Evolutionary conservation across 2,113 vertebrate species (phyloP), one percentile per base, ranked within the genome.

Genomic region (Rattus rattus): DNA sequence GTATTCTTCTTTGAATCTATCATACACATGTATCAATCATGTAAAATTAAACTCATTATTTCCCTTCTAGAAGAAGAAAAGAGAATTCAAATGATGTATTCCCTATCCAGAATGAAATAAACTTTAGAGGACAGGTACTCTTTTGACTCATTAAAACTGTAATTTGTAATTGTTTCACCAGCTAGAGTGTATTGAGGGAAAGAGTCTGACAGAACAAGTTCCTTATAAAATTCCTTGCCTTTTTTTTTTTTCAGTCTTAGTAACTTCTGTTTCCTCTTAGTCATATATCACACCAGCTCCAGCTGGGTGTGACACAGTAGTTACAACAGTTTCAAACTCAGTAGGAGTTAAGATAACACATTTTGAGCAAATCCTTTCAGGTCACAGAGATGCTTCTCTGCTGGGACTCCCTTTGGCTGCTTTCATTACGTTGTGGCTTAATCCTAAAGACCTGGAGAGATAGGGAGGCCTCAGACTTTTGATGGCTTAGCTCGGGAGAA

Each of bases 41-140:
- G 7, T 85, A 93, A 96, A 97, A 95, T 90, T 93, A 79, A 93
- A 87, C 67, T 91, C 63, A 85, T 95, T 96, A 83, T 80, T 97
- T 95, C 5, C 76, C 54, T 94, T 92, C 43, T 90, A 14, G 69
- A 92, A 91, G 73, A 92, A 90, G 28, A 96, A 96, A 94, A 90
- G 80, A 80, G 59, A 84, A 92, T 88, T 94, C 22, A 92, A 79
- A 69, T 88, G 61, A 79, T 83, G 33, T 65, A 96, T 90, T 93
- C 28, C 84, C 20, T 92, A 79, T 94, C 43, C 91, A 90, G 22
- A 94, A 86, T 89, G 47, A 96, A 92, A 92, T 89, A 89, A 84
- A 83, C 76, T 92, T 95, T 84, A 95, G 80, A 75, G 59, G 75
- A 81, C 47, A 96, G 75, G 7, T 67, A 65, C 88, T 96, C 91